Base-by-base conservation (phyloP, 2,888 invertebrate genomes). In the Zhengitettix transpicula region DNA sequence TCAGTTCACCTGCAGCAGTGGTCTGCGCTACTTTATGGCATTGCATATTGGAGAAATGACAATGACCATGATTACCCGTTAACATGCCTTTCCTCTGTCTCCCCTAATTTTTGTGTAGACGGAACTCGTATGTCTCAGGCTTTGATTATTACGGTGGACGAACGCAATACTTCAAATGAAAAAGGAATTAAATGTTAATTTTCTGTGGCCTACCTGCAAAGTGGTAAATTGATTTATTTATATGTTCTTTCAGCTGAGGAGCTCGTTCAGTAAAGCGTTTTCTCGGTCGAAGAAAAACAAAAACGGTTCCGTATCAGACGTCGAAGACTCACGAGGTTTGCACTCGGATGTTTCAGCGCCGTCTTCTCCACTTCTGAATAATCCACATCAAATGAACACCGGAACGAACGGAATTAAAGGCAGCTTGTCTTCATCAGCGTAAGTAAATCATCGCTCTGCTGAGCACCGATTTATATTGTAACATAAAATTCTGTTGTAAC, bases 201-300 rank as follows among this genome's bases (percentile, higher is more conserved):
- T 28, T 28, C n/a, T 28, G 28, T 28, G 28, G 7, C 28, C 2
- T 28, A 28, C 28, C 2, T 28, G 28, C 28, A 28, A 28, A 2
- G 7, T 28, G 28, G 28, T 28, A 28, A 28, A 28, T 28, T 28
- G 7, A 28, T 28, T 28, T 28, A 2, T 28, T 28, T 5, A 28
- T 28, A 5, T 28, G 7, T 28, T 28, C 28, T 28, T 73, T 65
- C 73, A 82, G 90, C 77, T 98, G 64, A 81, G 97, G 59, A 95
- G 93, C 72, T 97, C 97, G 44, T 96, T 99, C 75, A 95, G 93
- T 67, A 96, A 97, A 76, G 98, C 97, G 17, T 98, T 98, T 76
- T 92, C 92, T 16, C 80, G 90, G 65, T 86, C 71, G 79, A 87
- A 65, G 84, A 87, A 77, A 72, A 77, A 65, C 69, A 73, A 69